These are phyloP conservation scores for Gouania willdenowi DNA, from an alignment of 2,797 vertebrate genomes.

Conservation along the genomic window DNA sequence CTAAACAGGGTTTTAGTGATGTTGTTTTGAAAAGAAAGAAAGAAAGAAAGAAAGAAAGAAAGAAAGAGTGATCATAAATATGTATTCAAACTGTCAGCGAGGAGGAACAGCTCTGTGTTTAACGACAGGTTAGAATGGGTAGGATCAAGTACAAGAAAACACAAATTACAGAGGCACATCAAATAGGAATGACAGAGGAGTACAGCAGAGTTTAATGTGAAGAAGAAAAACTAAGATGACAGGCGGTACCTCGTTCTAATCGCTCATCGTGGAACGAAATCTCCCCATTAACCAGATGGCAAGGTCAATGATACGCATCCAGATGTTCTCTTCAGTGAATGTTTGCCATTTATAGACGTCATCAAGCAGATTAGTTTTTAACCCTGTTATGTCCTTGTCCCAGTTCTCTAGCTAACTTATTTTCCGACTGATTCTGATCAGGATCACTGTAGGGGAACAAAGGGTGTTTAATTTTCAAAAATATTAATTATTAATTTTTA, in stretches of 20 bases:
- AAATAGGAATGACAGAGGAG: conserved; percentile 10
- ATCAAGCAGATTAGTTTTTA: not conserved
- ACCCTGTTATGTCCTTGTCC: not conserved
- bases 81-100: too few relatives aligned
- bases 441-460: too few relatives aligned
- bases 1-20: too few relatives aligned
- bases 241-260: conserved; percentile 53
- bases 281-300: conserved; percentile 50
- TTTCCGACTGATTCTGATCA: too few relatives aligned
- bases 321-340: conserved; percentile 29
- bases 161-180: conserved; percentile 6
- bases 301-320: conserved; percentile 56
- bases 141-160: not conserved
- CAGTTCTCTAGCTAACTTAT: too few relatives aligned
- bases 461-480: too few relatives aligned
- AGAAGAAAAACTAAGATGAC: conserved; percentile 64
- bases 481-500: too few relatives aligned
- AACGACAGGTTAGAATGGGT: not conserved
- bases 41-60: not conserved
- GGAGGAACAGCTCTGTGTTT: too few relatives aligned
- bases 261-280: conserved; percentile 53
- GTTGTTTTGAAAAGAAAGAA: too few relatives aligned
- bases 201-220: conserved; percentile 29
- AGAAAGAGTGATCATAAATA: too few relatives aligned
- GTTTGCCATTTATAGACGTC: not conserved